A percentile compares a stretch with the other conserved stretches of the same genome.
Conservation (phyloP, 2,113 vertebrate genomes). For the Onychorhynchus coronatus region DNA sequence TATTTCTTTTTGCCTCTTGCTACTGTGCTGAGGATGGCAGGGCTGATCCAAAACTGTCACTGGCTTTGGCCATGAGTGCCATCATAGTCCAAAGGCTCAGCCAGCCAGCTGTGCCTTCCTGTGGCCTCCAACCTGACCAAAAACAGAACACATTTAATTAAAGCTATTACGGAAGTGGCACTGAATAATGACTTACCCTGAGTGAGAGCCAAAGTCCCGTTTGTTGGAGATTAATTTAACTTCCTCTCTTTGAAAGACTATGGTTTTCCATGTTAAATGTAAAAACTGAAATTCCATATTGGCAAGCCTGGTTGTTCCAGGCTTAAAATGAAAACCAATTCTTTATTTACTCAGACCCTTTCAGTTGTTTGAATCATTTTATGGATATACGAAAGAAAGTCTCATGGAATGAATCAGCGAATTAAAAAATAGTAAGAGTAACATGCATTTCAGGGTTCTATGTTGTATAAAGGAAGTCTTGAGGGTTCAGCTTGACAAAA, state of each 20-base stretch:
- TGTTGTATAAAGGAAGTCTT: not conserved
- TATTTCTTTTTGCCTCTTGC: not conserved
- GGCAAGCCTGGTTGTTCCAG: not conserved
- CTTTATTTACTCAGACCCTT: not conserved
- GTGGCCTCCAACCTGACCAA: not conserved
- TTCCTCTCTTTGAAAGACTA: not conserved
- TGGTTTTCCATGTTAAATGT: not conserved
- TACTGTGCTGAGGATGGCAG: not conserved
- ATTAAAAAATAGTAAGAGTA: not conserved
- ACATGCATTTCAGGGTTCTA: not conserved
- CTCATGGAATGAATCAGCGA: conserved; percentile 44
- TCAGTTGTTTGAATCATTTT: conserved; percentile 36
- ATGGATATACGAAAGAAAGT: conserved; percentile 2
- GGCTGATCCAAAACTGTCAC: not conserved
- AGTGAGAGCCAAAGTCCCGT: not conserved
- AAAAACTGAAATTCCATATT: not conserved
- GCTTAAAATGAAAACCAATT: conserved; percentile 12
- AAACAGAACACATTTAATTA: not conserved
- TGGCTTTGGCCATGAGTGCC: not conserved
- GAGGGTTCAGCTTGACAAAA: not conserved
- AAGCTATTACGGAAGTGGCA: not conserved
- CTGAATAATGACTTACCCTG: not conserved
- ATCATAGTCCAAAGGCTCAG: not conserved
- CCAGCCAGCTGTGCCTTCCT: not conserved
- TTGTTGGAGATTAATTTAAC: not conserved